phyloP scores from a whole-genome alignment of 2,797 vertebrate species.

The Trachurus trachurus region DNA sequence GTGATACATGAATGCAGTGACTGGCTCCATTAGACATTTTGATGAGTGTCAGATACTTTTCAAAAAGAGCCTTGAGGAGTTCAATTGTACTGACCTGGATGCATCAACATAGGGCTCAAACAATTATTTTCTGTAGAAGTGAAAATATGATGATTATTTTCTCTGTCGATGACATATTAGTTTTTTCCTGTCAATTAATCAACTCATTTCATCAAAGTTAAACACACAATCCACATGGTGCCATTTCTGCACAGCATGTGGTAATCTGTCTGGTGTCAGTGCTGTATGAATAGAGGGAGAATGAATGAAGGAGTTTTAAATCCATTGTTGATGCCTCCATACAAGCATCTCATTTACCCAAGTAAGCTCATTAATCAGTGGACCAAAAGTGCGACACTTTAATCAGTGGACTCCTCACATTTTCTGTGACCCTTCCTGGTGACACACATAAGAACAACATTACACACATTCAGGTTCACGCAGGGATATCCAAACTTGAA shows the following conservation, averaged over 20 bases:
- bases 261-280: slow-evolving; percentile 22
- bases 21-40: not conserved
- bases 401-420: slow-evolving; percentile 44
- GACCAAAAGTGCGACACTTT: slow-evolving; percentile 40
- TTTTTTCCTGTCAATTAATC: not conserved
- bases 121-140: not conserved
- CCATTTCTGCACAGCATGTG: slow-evolving; percentile 1
- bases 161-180: not conserved
- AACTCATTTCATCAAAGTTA: slow-evolving; percentile 3
- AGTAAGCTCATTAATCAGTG: slow-evolving; percentile 57
- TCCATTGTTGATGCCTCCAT: slow-evolving; percentile 9
- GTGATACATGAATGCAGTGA: slow-evolving; percentile 16
- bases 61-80: not conserved
- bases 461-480: not conserved
- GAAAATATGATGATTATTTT: not conserved
- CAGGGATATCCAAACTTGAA: slow-evolving; percentile 13
- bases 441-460: slow-evolving; percentile 2
- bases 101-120: not conserved
- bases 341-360: slow-evolving; percentile 29
- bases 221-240: not conserved
- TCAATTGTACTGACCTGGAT: not conserved
- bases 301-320: slow-evolving; percentile 20
- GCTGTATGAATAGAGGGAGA: slow-evolving; percentile 17
- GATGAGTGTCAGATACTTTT: not conserved
- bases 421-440: not conserved